These are phyloP conservation scores for Protophormia terraenovae DNA, from an alignment of 2,888 invertebrate genomes.

Conservation along the genomic window DNA sequence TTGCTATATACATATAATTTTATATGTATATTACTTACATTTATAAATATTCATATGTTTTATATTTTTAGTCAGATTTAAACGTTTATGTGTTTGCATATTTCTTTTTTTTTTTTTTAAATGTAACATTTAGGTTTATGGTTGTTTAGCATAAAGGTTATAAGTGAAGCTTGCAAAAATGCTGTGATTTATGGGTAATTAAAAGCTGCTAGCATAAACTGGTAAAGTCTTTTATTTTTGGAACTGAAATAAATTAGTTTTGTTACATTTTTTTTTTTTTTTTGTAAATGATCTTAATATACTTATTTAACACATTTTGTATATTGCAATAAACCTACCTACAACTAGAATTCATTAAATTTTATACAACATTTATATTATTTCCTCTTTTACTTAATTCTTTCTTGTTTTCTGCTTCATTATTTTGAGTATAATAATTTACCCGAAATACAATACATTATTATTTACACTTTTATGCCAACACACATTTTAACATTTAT, in stretches of 20 bases:
- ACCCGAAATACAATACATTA: conserved; percentile 13
- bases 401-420: neutral
- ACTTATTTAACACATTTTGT: no score
- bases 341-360: conserved; percentile 2
- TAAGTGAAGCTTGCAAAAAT: conserved; percentile 47
- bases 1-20: neutral
- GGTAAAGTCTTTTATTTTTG: no score
- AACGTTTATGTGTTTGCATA: neutral
- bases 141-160: conserved; percentile 52
- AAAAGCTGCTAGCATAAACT: conserved; percentile 7
- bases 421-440: conserved; percentile 26
- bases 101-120: no score
- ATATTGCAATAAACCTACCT: no score
- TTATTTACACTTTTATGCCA: neutral
- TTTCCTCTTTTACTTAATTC: conserved; percentile 2
- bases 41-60: neutral
- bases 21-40: neutral
- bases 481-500: neutral
- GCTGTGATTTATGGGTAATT: conserved; percentile 56
- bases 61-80: neutral
- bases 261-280: no score
- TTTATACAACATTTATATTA: conserved; percentile 36
- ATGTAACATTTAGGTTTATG: neutral
- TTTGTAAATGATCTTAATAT: no score
- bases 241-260: no score